Conservation (phyloP, 2,113 vertebrate species). For the Hemichromis elongatus region DNA sequence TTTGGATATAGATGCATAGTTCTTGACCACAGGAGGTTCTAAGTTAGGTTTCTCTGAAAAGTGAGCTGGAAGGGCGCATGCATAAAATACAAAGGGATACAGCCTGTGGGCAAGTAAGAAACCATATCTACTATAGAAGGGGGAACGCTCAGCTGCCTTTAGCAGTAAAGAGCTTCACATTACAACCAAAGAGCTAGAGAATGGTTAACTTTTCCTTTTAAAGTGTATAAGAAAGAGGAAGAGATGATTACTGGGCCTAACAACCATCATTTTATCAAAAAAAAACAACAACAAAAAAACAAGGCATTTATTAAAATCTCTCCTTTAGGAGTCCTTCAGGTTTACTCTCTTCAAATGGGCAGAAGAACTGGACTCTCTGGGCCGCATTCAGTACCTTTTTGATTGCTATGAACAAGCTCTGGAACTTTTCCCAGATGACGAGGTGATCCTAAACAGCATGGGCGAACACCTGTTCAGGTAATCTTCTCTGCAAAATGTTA, state of each 20-base stretch:
- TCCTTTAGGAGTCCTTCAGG: constrained; percentile 87
- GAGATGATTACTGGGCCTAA: background rate
- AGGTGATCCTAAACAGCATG: constrained; percentile 97
- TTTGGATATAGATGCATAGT: background rate
- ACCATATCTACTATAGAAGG: background rate
- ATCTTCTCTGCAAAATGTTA: background rate
- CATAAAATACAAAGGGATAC: background rate
- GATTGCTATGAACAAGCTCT: constrained; percentile 94
- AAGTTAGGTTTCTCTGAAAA: background rate
- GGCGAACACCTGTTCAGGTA: constrained; percentile 98
- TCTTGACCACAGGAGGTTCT: background rate
- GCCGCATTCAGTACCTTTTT: constrained; percentile 88
- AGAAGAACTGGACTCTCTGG: constrained; percentile 88
- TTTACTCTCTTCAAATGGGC: constrained; percentile 94
- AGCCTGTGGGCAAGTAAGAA: background rate
- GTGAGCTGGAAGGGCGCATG: background rate
- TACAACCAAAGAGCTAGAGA: background rate
- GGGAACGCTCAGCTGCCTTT: background rate
- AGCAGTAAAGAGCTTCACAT: background rate
- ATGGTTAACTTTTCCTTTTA: background rate
- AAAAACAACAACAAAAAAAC: background rate
- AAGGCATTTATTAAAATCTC: background rate
- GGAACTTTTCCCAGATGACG: constrained; percentile 88
- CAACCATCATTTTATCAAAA: background rate
- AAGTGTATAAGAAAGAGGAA: background rate